Percentiles rank a stretch among this genome's conserved stretches.
Conservation (phyloP, 1,140 invertebrate species). For the Bombus cullumanus region DNA sequence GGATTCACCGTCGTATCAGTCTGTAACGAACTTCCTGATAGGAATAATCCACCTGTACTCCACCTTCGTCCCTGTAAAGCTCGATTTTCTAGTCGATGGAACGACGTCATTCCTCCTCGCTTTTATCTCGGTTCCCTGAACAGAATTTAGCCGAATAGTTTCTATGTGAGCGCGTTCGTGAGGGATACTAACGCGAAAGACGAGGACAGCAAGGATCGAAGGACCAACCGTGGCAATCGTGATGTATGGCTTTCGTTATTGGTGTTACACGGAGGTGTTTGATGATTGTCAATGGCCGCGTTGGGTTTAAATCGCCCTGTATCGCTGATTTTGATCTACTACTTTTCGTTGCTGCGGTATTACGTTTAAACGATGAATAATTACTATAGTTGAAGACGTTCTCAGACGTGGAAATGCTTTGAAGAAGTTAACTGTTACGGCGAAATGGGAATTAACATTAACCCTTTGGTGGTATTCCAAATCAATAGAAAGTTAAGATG, state of each 20-base stretch:
- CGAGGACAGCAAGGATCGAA: not conserved
- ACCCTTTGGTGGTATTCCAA: no score
- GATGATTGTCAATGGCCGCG: not conserved
- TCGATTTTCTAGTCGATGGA: slow-evolving; percentile 12
- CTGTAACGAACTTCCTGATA: slow-evolving; percentile 45
- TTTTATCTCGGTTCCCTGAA: not conserved
- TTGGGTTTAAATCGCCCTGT: not conserved
- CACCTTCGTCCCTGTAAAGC: not conserved
- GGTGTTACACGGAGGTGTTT: not conserved
- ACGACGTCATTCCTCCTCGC: not conserved
- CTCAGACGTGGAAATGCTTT: no score
- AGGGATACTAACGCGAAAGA: not conserved
- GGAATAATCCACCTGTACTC: slow-evolving; percentile 25
- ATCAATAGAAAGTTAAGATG: no score
- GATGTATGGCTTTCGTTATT: not conserved
- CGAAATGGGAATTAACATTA: no score
- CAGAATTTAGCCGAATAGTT: not conserved
- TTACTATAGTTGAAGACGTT: no score
- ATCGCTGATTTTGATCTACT: not conserved
- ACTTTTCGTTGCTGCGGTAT: not conserved
- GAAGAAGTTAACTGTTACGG: no score
- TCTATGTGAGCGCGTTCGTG: not conserved
- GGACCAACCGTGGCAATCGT: not conserved
- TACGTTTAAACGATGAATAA: not conserved
- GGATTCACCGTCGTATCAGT: slow-evolving; percentile 32